Conservation (phyloP, 2,113 vertebrate species). For the Tachysurus fulvidraco region DNA sequence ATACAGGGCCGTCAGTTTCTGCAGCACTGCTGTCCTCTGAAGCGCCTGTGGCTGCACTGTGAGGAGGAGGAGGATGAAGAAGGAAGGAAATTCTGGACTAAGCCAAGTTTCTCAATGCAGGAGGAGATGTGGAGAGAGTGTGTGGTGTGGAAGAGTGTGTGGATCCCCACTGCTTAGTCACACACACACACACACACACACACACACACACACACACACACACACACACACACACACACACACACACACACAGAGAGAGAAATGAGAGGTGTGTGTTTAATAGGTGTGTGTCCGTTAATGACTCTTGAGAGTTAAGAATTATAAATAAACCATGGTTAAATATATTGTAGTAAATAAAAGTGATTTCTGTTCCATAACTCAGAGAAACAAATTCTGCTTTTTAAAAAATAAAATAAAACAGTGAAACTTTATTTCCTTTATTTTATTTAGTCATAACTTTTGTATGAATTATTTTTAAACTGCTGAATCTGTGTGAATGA, state of each 20-base stretch:
- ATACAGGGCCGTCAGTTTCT: constrained; percentile 84
- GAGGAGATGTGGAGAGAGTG: constrained; percentile 77
- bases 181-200: neutral
- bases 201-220: neutral
- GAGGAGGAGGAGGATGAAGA: constrained; percentile 64
- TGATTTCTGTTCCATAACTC: neutral
- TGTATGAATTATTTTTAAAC: neutral
- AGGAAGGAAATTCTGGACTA: constrained; percentile 60
- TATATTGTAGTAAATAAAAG: neutral
- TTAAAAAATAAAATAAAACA: neutral
- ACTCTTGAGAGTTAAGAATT: neutral
- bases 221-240: neutral
- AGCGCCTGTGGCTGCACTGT: constrained; percentile 75
- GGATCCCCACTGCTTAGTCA: constrained; percentile 82
- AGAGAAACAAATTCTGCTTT: neutral
- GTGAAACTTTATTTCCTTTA: neutral
- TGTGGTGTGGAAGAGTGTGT: constrained; percentile 83
- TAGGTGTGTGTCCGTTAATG: too few relatives aligned
- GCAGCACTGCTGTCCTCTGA: constrained; percentile 80
- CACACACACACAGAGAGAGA: neutral
- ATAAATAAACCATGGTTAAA: neutral
- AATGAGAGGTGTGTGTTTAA: neutral
- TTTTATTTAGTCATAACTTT: neutral
- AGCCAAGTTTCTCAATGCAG: constrained; percentile 53
- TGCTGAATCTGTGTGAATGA: neutral